Base-by-base conservation (phyloP, 2,888 invertebrate species). In the Polyommatus icarus region DNA sequence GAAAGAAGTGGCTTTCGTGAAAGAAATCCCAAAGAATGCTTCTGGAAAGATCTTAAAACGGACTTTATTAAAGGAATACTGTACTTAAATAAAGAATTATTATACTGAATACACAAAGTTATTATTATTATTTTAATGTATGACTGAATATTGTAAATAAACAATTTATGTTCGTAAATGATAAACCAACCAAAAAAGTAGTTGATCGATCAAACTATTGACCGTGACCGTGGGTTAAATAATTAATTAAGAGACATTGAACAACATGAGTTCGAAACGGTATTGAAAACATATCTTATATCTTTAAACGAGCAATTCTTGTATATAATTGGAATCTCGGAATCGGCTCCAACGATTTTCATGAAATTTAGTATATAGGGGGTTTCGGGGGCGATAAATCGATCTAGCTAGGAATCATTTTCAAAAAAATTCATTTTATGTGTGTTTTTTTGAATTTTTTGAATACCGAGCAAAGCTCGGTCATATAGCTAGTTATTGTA, bases 11-110 rank as follows among this genome's bases (percentile, higher is more conserved):
- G 87, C 92, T 24, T 95, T 97, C 81, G 87, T 96, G n/a, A 93
- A 95, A 0, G 90, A 89, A 76, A 96, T 98, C 83, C 98, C 98
- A 0, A 97, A 97, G 89, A 97, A 95, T 85, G 92, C 96, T 0
- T 95, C 97, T 0, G 98, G 98, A 0, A 98, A 98, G 88, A 97
- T 98, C 82, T 88, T 98, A 78, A 94, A 97, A 79, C 95, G 94
- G 81, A 88, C 94, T 61, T 86, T 97, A 54, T 92, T 92, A 84
- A 50, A 54, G 0, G 54, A 75, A 24, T 18, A 7, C 3, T 6
- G 50, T 24, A n/a, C n/a, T n/a, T n/a, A 32, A 76, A 79, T 72
- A 40, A 72, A 72, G 12, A 6, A 3, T 32, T 54, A 54, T 18
- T 5, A 18, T 5, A 18, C 4, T 15, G 10, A 50, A 29, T 12